Evolutionary conservation across 2,888 invertebrate species (phyloP), one percentile per base, ranked within the genome.

Genomic region (Diarsia rubi): DNA sequence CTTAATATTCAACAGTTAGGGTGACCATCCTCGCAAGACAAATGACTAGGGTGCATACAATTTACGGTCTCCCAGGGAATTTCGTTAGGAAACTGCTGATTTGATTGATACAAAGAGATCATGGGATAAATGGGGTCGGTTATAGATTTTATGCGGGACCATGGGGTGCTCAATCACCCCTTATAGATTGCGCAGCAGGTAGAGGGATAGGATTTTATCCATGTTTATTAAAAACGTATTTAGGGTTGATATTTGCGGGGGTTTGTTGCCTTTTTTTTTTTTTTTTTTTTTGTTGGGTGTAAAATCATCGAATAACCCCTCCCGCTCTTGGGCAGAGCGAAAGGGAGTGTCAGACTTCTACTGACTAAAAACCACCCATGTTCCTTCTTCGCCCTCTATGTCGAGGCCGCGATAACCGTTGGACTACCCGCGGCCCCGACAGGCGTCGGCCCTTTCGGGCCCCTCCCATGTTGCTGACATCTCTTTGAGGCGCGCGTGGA

Each of bases 1-100:
- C 78, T 65, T 84, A 86, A 87, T 86, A 79, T 81, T 73, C 71
- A 78, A 75, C 62, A 73, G 69, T 81, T 62, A 81, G 86, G 83
- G 88, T 82, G 85, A 80, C 85, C 85, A 88, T 78, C 68, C 65
- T 79, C 75, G 72, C 76, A 87, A 86, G 88, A 90, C 80, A 69
- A 83, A 89, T 87, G 87, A 80, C 79, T 75, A 71, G 91, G 92
- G 92, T 91, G 91, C 91, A 89, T 89, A 88, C 84, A 73, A 84
- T 88, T 89, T 80, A 81, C 82, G 76, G 76, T 65, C 57, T 72
- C 69, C 44, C 24, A 68, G 82, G 85, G 86, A 85, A 86, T 86
- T 76, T 82, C 67, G 78, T 83, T 82, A 73, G 79, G 82, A 90
- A 88, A 86, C 87, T 77, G 88, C 85, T 90, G 89, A 90, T 89